Percentiles rank a stretch among this genome's conserved stretches.
phyloP scores from a whole-genome alignment of 2,888 invertebrate species.

The Andrena haemorrhoa region DNA sequence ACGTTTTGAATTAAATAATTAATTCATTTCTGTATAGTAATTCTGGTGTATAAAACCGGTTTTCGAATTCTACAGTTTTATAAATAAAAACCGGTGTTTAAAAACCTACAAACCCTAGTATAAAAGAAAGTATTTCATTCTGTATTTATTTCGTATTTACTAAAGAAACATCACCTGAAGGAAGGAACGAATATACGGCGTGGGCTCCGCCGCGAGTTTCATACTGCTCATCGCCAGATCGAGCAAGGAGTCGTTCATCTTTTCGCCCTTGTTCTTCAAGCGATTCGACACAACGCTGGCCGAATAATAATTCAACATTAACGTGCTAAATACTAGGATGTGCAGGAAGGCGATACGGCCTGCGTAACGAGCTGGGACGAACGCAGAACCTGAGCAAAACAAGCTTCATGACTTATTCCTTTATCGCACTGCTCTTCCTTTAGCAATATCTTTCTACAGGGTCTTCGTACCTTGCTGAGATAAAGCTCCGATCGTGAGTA shows the following conservation, averaged over 20 bases:
- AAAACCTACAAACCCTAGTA: too few species aligned
- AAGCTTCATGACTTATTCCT: not conserved
- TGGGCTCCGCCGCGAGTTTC: constrained; percentile 73
- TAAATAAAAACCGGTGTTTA: too few species aligned
- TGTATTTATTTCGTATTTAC: not conserved
- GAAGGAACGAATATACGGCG: constrained; percentile 71
- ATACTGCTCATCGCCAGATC: constrained; percentile 72
- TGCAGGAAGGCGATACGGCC: constrained; percentile 78
- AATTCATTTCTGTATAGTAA: too few species aligned
- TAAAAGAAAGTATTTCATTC: too few species aligned
- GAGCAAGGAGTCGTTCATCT: constrained; percentile 80
- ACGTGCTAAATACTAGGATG: constrained; percentile 75
- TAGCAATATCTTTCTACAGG: not conserved
- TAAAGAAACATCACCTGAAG: constrained; percentile 62
- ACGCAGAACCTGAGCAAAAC: constrained; percentile 71
- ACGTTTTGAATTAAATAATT: too few species aligned
- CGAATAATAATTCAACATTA: constrained; percentile 80
- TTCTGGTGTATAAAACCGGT: too few species aligned
- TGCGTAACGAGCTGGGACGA: constrained; percentile 72
- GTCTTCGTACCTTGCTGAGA: constrained; percentile 74
- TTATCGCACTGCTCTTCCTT: not conserved
- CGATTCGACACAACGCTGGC: constrained; percentile 80
- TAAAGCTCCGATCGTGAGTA: constrained; percentile 74
- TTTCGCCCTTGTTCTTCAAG: constrained; percentile 75
- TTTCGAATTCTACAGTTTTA: too few species aligned